These are phyloP conservation scores for Halictus ligatus DNA, from an alignment of 2,888 invertebrate genomes.

Conservation along the genomic window DNA sequence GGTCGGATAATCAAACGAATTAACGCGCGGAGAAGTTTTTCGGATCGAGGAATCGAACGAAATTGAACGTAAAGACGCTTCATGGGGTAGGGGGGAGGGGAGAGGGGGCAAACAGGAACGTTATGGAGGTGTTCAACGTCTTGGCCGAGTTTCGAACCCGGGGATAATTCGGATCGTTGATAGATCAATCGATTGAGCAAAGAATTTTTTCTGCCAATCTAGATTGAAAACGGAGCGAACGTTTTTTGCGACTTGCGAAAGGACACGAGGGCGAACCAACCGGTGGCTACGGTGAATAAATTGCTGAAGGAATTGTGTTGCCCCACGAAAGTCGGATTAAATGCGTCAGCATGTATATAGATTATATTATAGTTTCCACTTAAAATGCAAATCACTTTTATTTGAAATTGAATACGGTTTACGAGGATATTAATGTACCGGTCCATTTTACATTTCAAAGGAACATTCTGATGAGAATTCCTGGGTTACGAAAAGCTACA, in stretches of 20 bases:
- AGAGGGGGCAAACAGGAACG: not conserved
- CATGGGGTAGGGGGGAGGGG: not conserved
- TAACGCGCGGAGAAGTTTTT: slow-evolving; percentile 21
- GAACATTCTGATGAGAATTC: not conserved
- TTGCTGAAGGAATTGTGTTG: not conserved
- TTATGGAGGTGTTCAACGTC: not conserved
- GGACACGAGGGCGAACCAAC: not conserved
- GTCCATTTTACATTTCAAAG: not conserved
- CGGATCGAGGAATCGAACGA: not conserved
- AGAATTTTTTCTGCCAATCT: not conserved
- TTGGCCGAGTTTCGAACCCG: too few species aligned
- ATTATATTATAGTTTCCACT: not conserved
- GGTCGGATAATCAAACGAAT: slow-evolving; percentile 31
- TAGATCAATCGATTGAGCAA: not conserved
- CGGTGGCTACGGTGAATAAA: not conserved
- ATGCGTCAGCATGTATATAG: not conserved
- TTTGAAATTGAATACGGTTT: not conserved
- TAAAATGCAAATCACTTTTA: not conserved
- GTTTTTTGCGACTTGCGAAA: not conserved
- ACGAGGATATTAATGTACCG: not conserved
- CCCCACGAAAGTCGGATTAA: not conserved
- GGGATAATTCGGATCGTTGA: not conserved
- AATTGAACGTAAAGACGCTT: slow-evolving; percentile 7
- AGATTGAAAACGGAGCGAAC: not conserved
- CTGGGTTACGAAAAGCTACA: not conserved